Base-by-base conservation (phyloP, 2,888 invertebrate species). In the Drosophila anomelani region DNA sequence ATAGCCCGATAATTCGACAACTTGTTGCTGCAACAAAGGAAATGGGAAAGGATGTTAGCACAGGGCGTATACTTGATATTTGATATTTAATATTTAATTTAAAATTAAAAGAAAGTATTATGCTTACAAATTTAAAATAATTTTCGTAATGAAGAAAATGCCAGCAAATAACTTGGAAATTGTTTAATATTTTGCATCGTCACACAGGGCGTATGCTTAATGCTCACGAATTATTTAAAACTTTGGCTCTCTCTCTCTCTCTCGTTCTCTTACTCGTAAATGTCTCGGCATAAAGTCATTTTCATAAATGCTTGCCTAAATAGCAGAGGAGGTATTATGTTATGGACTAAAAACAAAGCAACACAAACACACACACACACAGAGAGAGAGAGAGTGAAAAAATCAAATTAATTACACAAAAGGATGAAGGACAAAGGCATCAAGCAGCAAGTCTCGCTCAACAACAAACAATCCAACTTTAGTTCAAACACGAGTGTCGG, bases 1-100 rank as follows among this genome's bases (percentile, higher is more conserved):
- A 94, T 98, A 98, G 91, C 98, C 98, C 91, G 97, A 97, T 92
- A 98, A 94, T 94, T 98, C 98, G 92, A 98, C 97, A 93, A 96
- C 93, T 90, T 93, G 93, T 92, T 93, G 91, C 87, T 91, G 82
- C 34, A 84, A 79, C 57, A 17, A 51, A 0, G 1, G 56, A 9
- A 36, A 20, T 20, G 8, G 1, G 2, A 47, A n/a, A 44, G 43
- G 61, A 54, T 41, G 23, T 23, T 13, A 32, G 10, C 34, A 34
- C 29, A 29, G 1, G 29, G 29, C 29, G 29, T 29, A 29, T 29
- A 29, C 29, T 29, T 29, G 29, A 29, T 29, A 29, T 7, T 29
- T 8, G 7, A 29, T 29, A 29, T 29, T 29, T 29, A 29, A 29
- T 20, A 20, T 20, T 20, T 20, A 1, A 20, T 20, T 20, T 20